These are phyloP conservation scores for Cranoglanis bouderius DNA, from an alignment of 2,113 vertebrate genomes.

Conservation along the genomic window DNA sequence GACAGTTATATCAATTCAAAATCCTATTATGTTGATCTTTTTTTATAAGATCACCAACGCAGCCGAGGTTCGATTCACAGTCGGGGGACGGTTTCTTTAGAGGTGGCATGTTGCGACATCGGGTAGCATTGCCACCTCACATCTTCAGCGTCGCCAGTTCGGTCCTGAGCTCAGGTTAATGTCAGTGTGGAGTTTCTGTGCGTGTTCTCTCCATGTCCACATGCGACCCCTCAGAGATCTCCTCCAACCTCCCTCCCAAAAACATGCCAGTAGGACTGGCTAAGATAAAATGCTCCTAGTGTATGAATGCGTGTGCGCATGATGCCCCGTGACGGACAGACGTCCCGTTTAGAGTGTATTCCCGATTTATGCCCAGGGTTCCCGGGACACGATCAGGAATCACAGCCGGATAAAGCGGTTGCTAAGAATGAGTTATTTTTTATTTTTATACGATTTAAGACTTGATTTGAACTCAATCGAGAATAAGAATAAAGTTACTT, in stretches of 20 bases:
- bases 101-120: too few relatives aligned
- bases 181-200: not conserved
- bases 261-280: not conserved
- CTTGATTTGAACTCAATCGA: not conserved
- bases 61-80: not conserved
- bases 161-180: not conserved
- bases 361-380: not conserved
- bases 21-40: not conserved
- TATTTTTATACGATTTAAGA: not conserved
- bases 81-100: not conserved
- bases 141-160: not conserved
- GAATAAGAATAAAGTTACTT: not conserved
- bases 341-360: not conserved
- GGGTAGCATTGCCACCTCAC: not conserved
- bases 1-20: not conserved
- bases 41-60: not conserved
- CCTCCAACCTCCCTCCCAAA: not conserved
- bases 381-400: not conserved
- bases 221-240: not conserved
- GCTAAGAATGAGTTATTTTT: not conserved
- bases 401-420: not conserved
- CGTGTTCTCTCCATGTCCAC: not conserved
- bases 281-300: not conserved
- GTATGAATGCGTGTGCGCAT: not conserved
- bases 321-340: not conserved